phyloP scores from a whole-genome alignment of 2,888 invertebrate species.

The Carpatolechia fugitivella region DNA sequence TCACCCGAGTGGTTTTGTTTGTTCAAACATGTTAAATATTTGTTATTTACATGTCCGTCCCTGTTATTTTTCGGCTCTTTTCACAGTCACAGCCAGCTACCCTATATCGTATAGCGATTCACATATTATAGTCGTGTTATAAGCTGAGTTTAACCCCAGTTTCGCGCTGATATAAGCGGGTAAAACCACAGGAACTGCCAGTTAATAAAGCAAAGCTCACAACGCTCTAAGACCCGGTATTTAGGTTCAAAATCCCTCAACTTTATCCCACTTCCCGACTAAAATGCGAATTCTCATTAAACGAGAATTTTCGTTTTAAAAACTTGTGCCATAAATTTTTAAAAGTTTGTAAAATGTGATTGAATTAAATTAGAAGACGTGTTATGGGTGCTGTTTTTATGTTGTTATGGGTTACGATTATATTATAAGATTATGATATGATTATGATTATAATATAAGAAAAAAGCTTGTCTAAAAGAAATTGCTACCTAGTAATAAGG shows the following conservation, averaged over 20 bases:
- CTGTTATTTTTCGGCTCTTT: too few species aligned
- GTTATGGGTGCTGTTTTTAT: neutral
- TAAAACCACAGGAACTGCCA: conserved; percentile 4
- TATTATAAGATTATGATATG: neutral
- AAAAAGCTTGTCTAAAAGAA: too few species aligned
- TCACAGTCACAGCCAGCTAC: too few species aligned
- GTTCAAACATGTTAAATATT: too few species aligned
- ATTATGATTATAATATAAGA: too few species aligned
- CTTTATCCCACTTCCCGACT: neutral
- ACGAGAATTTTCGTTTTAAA: conserved; percentile 6
- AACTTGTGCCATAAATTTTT: conserved; percentile 11
- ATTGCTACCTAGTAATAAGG: too few species aligned
- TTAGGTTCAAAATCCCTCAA: conserved; percentile 2
- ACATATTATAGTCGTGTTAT: conserved; percentile 1
- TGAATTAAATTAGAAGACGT: neutral
- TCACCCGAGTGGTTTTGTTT: too few species aligned
- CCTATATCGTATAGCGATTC: neutral
- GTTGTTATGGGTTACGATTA: too few species aligned
- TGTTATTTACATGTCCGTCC: too few species aligned
- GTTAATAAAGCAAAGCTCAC: conserved; percentile 6
- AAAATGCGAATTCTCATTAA: conserved; percentile 2
- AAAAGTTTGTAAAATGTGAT: neutral
- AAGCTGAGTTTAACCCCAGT: conserved; percentile 3
- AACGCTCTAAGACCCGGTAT: neutral
- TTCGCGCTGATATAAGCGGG: conserved; percentile 3